Evolutionary conservation across 2,113 vertebrate genomes (phyloP).

Genomic region (Nettapus auritus): DNA sequence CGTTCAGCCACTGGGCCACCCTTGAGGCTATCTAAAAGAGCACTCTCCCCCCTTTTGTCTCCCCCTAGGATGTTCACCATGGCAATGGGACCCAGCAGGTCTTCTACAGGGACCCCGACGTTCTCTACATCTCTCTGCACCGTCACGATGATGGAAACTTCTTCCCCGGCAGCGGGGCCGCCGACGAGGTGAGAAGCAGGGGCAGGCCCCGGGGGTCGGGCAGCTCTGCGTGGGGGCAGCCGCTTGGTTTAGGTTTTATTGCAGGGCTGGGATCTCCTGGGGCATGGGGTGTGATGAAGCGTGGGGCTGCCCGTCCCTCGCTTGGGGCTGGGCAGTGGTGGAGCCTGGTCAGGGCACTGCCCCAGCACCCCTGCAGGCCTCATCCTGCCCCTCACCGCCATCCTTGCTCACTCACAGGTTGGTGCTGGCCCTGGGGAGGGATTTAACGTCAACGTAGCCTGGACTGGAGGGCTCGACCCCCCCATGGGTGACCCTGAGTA

Average conservation of each 20-base stretch:
- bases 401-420: conserved; percentile 76
- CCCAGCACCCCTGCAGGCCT: neutral
- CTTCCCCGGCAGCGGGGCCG: conserved; percentile 88
- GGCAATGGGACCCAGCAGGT: conserved; percentile 91
- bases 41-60: rapidly evolving
- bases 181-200: conserved; percentile 78
- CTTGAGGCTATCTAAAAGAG: neutral
- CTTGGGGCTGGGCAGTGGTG: neutral
- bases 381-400: neutral
- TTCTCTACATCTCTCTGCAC: conserved; percentile 93
- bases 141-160: conserved; percentile 90
- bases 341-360: neutral
- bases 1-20: rapidly evolving
- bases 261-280: neutral
- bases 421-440: conserved; percentile 86
- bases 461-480: conserved; percentile 88
- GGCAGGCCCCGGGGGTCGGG: rapidly evolving
- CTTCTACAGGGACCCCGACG: conserved; percentile 89
- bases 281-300: too few species aligned
- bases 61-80: conserved; percentile 90
- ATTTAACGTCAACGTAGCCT: conserved; percentile 93
- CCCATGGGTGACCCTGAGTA: conserved; percentile 96
- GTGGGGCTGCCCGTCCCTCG: neutral
- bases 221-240: neutral
- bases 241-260: neutral